Evolutionary conservation across 2,113 vertebrate genomes (phyloP).

Genomic region (Helogale parvula): DNA sequence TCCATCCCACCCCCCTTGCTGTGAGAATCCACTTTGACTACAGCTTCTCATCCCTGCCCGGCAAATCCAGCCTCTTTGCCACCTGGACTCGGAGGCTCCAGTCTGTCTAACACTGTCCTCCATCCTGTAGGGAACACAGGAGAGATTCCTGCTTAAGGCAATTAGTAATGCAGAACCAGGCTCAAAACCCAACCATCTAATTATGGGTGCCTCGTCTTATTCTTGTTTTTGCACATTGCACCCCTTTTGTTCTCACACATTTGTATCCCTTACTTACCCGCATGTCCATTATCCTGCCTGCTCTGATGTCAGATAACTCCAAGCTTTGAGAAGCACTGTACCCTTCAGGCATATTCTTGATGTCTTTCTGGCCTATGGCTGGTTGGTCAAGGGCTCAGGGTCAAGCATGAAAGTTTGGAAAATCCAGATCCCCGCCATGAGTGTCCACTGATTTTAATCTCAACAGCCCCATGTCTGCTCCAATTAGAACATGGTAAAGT

Average conservation of each 20-base stretch:
- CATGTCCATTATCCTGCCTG: background rate
- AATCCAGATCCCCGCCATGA: background rate
- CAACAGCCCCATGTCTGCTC: background rate
- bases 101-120: background rate
- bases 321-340: background rate
- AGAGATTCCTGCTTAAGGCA: background rate
- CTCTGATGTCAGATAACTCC: background rate
- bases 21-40: background rate
- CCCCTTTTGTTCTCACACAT: background rate
- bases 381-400: background rate
- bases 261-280: background rate
- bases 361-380: background rate
- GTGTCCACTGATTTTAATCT: background rate
- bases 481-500: background rate
- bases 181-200: background rate
- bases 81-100: fast-evolving
- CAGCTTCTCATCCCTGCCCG: background rate
- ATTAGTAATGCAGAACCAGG: background rate
- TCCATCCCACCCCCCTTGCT: fast-evolving
- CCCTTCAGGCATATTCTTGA: background rate
- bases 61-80: background rate
- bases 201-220: background rate
- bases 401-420: background rate
- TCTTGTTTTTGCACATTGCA: background rate
- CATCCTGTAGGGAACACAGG: background rate